These are phyloP conservation scores for Drosophila nasuta DNA, from an alignment of 1,140 invertebrate species.

Conservation along the genomic window DNA sequence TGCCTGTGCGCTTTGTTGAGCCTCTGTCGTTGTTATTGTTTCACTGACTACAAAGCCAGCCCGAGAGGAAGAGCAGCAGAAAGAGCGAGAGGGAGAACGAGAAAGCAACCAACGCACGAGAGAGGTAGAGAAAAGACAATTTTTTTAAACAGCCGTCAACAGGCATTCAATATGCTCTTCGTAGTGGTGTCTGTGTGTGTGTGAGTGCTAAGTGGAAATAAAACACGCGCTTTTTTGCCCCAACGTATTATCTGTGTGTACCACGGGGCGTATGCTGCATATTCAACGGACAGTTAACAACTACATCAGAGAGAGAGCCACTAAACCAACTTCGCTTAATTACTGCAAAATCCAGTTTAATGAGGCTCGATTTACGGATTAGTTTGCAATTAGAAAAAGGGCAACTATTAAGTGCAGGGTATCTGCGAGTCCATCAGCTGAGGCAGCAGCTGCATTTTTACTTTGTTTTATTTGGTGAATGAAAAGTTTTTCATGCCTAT, in stretches of 20 bases:
- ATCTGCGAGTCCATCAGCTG: slow-evolving; percentile 3
- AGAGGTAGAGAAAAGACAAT: slow-evolving; percentile 37
- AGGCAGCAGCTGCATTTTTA: background rate
- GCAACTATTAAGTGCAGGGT: slow-evolving; percentile 4
- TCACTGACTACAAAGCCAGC: slow-evolving; percentile 41
- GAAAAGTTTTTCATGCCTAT: slow-evolving; percentile 63
- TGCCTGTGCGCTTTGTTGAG: slow-evolving; percentile 68
- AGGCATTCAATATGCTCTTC: slow-evolving; percentile 71
- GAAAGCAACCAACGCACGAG: background rate
- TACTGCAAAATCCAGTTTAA: background rate
- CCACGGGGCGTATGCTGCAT: slow-evolving; percentile 65
- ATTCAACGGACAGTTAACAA: slow-evolving; percentile 12
- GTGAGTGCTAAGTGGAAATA: slow-evolving; percentile 81
- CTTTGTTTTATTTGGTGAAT: slow-evolving; percentile 22
- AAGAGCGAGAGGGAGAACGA: slow-evolving; percentile 4
- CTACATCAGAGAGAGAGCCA: background rate
- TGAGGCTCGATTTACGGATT: background rate
- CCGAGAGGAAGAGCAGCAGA: slow-evolving; percentile 10
- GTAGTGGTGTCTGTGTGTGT: slow-evolving; percentile 25
- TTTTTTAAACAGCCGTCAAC: slow-evolving; percentile 72
- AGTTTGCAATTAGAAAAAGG: background rate
- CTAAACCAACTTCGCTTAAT: background rate
- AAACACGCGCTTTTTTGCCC: slow-evolving; percentile 81
- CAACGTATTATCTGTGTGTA: slow-evolving; percentile 73
- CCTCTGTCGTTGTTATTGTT: slow-evolving; percentile 76